Percentiles rank a stretch among this genome's conserved stretches.
Evolutionary conservation across 2,113 vertebrate genomes (phyloP).

Genomic region (Coregonus clupeaformis): DNA sequence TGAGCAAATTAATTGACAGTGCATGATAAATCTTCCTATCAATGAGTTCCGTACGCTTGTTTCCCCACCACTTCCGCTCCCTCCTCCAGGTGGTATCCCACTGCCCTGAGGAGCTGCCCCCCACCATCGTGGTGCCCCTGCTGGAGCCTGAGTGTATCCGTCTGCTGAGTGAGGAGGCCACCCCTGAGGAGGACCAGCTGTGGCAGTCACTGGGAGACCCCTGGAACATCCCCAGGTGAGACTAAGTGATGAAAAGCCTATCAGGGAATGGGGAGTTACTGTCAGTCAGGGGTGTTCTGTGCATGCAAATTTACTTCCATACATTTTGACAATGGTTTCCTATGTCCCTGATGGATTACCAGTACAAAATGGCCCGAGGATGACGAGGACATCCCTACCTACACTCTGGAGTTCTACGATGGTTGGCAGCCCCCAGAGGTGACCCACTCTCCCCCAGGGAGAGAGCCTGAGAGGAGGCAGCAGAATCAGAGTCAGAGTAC

Average conservation of each 20-base stretch:
- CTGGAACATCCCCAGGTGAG: conserved; percentile 83
- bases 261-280: background rate
- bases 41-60: too few relatives aligned
- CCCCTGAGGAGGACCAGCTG: conserved; percentile 54
- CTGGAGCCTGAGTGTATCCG: conserved; percentile 72
- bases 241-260: conserved; percentile 61
- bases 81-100: conserved; percentile 69
- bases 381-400: conserved; percentile 62
- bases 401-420: conserved; percentile 74
- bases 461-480: conserved; percentile 7
- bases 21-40: too few relatives aligned
- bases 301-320: background rate
- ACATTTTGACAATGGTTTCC: background rate
- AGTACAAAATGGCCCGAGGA: conserved; percentile 76
- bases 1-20: background rate
- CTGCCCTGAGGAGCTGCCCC: conserved; percentile 63
- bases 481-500: conserved; percentile 7
- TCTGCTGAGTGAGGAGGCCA: conserved; percentile 74
- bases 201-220: conserved; percentile 81
- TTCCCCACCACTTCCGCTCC: conserved; percentile 38
- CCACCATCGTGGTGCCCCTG: conserved; percentile 70
- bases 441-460: conserved; percentile 11
- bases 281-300: conserved; percentile 31
- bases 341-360: conserved; percentile 72
- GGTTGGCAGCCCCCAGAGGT: conserved; percentile 76